These are phyloP conservation scores for Chelonus formosanus DNA, from an alignment of 2,888 invertebrate genomes.

Conservation along the genomic window DNA sequence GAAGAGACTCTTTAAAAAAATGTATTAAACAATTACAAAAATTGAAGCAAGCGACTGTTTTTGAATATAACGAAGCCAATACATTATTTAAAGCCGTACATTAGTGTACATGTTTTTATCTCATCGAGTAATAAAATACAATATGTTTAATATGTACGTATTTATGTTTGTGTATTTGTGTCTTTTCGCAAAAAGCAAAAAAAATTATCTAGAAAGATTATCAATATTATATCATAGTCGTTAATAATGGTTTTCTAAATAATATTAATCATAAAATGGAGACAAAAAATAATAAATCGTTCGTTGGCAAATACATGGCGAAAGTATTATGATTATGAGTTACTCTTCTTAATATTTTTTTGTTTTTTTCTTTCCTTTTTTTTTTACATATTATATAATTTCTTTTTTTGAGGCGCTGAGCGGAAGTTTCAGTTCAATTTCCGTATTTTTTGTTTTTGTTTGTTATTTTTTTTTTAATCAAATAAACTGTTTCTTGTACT, in stretches of 20 bases:
- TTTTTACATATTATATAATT: constrained; percentile 41
- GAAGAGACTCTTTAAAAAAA: constrained; percentile 5
- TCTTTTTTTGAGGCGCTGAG: constrained; percentile 62
- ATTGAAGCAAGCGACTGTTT: constrained; percentile 48
- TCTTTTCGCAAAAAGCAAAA: constrained; percentile 44
- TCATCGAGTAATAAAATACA: constrained; percentile 36
- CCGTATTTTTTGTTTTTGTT: constrained; percentile 41
- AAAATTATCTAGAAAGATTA: constrained; percentile 63
- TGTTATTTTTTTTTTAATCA: constrained; percentile 33
- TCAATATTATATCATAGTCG: constrained; percentile 56
- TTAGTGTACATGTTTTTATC: constrained; percentile 35
- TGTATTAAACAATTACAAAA: constrained; percentile 30
- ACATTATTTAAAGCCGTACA: constrained; percentile 41
- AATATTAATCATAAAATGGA: constrained; percentile 57
- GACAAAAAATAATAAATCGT: constrained; percentile 55
- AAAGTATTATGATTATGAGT: constrained; percentile 58
- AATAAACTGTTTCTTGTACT: constrained; percentile 50
- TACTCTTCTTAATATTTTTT: constrained; percentile 28
- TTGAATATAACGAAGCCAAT: constrained; percentile 37
- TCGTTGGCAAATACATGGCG: constrained; percentile 65
- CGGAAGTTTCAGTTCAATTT: constrained; percentile 37
- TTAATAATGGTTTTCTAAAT: constrained; percentile 59
- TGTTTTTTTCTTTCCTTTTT: constrained; percentile 34
- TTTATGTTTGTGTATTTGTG: constrained; percentile 17
- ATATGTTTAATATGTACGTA: constrained; percentile 19